These are phyloP conservation scores for Callyntrura sp. DNA, from an alignment of 2,888 invertebrate genomes.

Conservation along the genomic window DNA sequence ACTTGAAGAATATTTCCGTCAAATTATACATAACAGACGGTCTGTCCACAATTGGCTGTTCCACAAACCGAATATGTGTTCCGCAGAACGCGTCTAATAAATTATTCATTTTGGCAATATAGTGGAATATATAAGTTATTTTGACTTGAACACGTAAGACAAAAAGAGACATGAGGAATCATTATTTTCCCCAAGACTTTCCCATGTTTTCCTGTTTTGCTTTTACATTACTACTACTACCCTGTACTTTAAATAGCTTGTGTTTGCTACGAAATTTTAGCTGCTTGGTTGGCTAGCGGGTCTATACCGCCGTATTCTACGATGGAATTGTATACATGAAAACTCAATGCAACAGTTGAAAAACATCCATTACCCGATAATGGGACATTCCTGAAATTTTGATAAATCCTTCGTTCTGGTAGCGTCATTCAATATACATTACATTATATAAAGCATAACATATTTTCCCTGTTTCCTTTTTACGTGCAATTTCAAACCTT, in stretches of 20 bases:
- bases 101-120: slow-evolving; percentile 28
- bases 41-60: neutral
- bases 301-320: too few species aligned
- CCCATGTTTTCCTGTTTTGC: neutral
- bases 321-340: neutral
- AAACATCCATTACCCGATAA: slow-evolving; percentile 21
- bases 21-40: neutral
- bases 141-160: neutral
- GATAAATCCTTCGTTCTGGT: slow-evolving; percentile 26
- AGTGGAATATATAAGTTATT: too few species aligned
- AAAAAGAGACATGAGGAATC: neutral
- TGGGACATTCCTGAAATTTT: neutral
- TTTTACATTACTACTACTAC: too few species aligned
- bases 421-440: too few species aligned
- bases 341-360: slow-evolving; percentile 26
- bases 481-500: too few species aligned
- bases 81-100: neutral
- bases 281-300: too few species aligned
- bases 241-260: too few species aligned
- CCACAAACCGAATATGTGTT: neutral
- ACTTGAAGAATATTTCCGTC: neutral
- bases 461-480: neutral
- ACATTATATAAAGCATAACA: too few species aligned
- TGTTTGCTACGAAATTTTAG: too few species aligned
- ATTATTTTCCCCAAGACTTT: slow-evolving; percentile 23